These are phyloP conservation scores for Petrocephalus microphthalmus DNA, from an alignment of 2,113 vertebrate genomes.

Conservation along the genomic window DNA sequence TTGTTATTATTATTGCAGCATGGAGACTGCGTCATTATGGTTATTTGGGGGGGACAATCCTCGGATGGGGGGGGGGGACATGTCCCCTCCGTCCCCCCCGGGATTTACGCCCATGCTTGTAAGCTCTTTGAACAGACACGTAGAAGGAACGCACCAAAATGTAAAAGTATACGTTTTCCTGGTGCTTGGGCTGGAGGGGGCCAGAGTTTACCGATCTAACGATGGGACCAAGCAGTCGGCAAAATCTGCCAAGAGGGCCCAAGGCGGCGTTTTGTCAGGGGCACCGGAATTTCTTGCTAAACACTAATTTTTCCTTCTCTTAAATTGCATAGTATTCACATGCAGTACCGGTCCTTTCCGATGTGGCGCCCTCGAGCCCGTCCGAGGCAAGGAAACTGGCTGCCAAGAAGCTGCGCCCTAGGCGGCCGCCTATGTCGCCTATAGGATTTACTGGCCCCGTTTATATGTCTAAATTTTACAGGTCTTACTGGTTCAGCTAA, in stretches of 20 bases:
- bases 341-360: not conserved
- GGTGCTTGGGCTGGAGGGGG: no score
- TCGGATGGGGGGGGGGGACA: no score
- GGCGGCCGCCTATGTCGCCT: not conserved
- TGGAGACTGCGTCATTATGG: no score
- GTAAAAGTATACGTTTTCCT: not conserved
- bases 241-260: no score
- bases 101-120: no score
- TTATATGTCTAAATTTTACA: not conserved
- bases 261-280: not conserved
- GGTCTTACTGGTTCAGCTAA: not conserved
- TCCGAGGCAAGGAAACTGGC: not conserved
- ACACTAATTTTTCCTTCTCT: not conserved
- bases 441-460: not conserved
- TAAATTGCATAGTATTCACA: not conserved
- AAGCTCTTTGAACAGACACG: no score
- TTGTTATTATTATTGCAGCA: no score
- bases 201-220: no score
- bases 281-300: not conserved
- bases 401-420: not conserved
- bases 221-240: no score
- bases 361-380: not conserved
- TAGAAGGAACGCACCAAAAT: not conserved
- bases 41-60: no score
- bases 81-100: no score